These are phyloP conservation scores for Cyphomyrus plagiostoma DNA, from an alignment of 2,113 vertebrate species.

Conservation along the genomic window DNA sequence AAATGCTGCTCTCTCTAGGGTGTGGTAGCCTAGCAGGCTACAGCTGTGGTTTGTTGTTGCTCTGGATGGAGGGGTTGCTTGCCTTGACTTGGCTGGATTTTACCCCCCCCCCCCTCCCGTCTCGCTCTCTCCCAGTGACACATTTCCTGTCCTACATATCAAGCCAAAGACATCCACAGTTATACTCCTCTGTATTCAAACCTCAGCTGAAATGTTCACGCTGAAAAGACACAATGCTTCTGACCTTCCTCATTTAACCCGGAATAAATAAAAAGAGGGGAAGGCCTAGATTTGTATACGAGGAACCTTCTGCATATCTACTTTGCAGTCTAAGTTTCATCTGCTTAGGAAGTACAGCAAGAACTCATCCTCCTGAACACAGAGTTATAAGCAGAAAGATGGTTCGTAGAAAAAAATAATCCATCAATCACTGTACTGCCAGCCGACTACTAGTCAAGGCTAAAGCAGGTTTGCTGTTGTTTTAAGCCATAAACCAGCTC, in stretches of 20 bases:
- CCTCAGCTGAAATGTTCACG: background rate
- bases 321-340: background rate
- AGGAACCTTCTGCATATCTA: background rate
- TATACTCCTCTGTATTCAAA: slow-evolving; percentile 1
- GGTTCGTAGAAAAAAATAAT: background rate
- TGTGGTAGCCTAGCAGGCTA: slow-evolving; percentile 24
- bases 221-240: background rate
- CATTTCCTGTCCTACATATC: slow-evolving; percentile 23
- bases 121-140: slow-evolving; percentile 4
- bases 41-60: slow-evolving; percentile 27
- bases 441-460: background rate
- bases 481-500: background rate
- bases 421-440: background rate
- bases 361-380: background rate
- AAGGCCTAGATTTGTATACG: background rate
- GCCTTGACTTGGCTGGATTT: slow-evolving; percentile 12
- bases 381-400: background rate
- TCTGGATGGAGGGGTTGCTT: slow-evolving; percentile 14
- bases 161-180: slow-evolving; percentile 9
- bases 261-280: background rate
- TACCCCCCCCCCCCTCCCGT: background rate
- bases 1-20: slow-evolving; percentile 14
- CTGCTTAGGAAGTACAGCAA: background rate
- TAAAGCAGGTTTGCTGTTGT: background rate
- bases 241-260: background rate